These are phyloP conservation scores for Rhynchopsitta pachyrhyncha DNA, from an alignment of 2,113 vertebrate species.

Conservation along the genomic window DNA sequence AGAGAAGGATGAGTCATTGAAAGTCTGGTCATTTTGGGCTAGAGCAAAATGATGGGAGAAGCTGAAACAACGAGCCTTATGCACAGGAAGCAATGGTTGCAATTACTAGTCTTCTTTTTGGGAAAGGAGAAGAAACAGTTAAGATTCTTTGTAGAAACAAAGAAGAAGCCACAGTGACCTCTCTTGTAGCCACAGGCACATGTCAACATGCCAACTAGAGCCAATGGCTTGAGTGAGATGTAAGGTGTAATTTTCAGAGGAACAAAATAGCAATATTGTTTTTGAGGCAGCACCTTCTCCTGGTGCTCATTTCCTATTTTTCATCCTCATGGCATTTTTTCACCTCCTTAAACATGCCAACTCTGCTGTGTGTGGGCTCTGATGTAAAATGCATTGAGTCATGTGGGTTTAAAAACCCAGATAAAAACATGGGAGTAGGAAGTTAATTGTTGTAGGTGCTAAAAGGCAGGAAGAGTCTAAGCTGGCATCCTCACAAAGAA, in stretches of 20 bases:
- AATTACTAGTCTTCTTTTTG: background rate
- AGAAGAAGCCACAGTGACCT: background rate
- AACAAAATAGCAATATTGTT: too few relatives aligned
- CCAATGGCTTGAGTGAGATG: rapidly evolving
- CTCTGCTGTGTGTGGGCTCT: background rate
- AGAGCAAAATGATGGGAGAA: background rate
- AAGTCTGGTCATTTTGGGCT: background rate
- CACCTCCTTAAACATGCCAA: background rate
- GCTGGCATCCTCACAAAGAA: background rate
- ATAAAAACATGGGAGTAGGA: background rate
- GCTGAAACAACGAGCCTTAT: background rate
- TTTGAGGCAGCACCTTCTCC: background rate
- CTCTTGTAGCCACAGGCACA: background rate
- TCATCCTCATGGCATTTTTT: background rate
- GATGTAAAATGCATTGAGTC: background rate
- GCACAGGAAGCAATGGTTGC: background rate
- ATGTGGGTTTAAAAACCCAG: background rate
- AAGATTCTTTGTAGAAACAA: background rate
- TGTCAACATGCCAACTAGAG: rapidly evolving
- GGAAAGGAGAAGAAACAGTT: background rate
- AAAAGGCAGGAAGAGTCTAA: background rate
- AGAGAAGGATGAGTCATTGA: background rate
- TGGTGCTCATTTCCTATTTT: background rate
- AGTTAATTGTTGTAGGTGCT: background rate
- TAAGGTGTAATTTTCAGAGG: background rate